phyloP scores from a whole-genome alignment of 2,797 vertebrate genomes.

The Staurois parvus region DNA sequence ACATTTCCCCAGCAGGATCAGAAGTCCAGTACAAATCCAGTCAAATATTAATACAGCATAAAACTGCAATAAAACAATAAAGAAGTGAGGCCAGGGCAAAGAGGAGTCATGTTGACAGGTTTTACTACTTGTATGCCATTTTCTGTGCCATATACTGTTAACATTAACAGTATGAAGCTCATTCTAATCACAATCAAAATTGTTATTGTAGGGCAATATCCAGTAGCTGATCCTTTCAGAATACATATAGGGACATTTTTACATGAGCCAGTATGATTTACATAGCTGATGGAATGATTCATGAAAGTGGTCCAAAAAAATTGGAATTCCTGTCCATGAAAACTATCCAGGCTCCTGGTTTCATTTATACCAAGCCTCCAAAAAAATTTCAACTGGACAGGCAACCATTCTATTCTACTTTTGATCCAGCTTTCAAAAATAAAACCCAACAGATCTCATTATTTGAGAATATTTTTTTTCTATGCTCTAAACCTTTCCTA shows the following conservation, averaged over 20 bases:
- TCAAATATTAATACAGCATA: not conserved
- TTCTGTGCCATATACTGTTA: not conserved
- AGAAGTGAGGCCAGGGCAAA: not conserved
- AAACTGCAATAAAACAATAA: not conserved
- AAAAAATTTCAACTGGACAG: not conserved
- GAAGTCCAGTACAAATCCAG: not conserved
- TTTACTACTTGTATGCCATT: not conserved
- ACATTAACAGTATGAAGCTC: not conserved
- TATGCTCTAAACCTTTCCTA: not conserved
- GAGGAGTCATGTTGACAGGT: not conserved
- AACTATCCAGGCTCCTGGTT: too few relatives aligned
- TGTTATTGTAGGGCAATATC: not conserved
- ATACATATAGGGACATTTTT: not conserved
- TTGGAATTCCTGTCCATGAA: not conserved
- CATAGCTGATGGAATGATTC: not conserved
- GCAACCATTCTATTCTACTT: not conserved
- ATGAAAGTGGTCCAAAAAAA: not conserved
- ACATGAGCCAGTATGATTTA: not conserved
- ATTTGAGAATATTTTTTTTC: not conserved
- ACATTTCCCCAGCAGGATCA: slow-evolving; percentile 1
- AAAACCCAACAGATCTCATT: not conserved
- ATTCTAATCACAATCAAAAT: not conserved
- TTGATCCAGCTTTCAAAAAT: not conserved
- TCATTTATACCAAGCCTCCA: not conserved
- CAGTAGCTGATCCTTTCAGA: not conserved